phyloP scores from a whole-genome alignment of 2,888 invertebrate species.

The Psylliodes chrysocephalus region DNA sequence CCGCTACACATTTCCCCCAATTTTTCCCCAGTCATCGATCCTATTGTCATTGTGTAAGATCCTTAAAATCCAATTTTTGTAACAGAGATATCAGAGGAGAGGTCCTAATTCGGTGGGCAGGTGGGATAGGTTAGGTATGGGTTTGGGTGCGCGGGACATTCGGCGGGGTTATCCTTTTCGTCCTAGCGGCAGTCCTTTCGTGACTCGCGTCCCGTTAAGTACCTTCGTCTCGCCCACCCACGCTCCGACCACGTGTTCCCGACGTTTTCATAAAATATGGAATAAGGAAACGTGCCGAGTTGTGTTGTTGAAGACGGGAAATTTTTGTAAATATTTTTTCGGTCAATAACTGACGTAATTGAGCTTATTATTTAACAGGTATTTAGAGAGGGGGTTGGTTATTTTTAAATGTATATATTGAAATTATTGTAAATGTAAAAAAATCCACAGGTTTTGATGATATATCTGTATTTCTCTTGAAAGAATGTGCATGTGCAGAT shows the following conservation, averaged over 20 bases:
- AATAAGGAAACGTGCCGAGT: slow-evolving; percentile 4
- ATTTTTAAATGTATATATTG: too few relatives aligned
- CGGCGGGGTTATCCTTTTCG: slow-evolving; percentile 25
- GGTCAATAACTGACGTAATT: neutral
- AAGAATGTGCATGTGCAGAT: too few relatives aligned
- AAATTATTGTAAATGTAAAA: too few relatives aligned
- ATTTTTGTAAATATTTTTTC: slow-evolving; percentile 15
- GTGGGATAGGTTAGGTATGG: slow-evolving; percentile 17
- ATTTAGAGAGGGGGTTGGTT: too few relatives aligned
- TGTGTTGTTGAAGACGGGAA: slow-evolving; percentile 8
- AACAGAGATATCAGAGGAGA: slow-evolving; percentile 17
- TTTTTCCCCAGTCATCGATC: neutral
- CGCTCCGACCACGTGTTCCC: slow-evolving; percentile 34
- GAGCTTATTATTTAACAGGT: neutral
- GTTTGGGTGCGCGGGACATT: slow-evolving; percentile 38
- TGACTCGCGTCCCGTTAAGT: slow-evolving; percentile 43
- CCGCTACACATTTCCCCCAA: neutral
- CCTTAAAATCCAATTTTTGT: slow-evolving; percentile 6
- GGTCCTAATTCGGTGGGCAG: slow-evolving; percentile 17
- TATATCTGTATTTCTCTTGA: too few relatives aligned
- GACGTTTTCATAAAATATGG: slow-evolving; percentile 19
- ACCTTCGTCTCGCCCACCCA: slow-evolving; percentile 18
- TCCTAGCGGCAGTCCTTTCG: slow-evolving; percentile 41
- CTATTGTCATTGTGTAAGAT: neutral
- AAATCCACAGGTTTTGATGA: too few relatives aligned